A percentile compares a stretch with the other conserved stretches of the same genome.
Conservation (phyloP, 2,797 vertebrate species). For the Lates japonicus region DNA sequence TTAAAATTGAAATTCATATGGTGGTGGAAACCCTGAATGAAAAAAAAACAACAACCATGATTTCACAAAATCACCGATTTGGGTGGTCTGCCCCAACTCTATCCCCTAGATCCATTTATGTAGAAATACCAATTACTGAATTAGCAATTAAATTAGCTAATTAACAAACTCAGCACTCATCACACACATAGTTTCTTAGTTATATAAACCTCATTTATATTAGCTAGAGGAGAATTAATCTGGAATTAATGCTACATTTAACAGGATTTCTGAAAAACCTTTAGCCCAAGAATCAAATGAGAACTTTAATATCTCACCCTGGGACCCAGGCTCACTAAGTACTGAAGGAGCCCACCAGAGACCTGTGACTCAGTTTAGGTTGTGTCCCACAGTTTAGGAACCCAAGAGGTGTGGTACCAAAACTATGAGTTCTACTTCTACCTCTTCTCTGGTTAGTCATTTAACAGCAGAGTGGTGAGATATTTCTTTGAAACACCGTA, state of each 20-base stretch:
- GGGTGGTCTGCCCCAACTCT: constrained; percentile 35
- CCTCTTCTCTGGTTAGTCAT: not conserved
- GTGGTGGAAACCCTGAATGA: constrained; percentile 6
- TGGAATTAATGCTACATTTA: constrained; percentile 57
- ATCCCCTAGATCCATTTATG: constrained; percentile 36
- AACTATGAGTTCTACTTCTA: not conserved
- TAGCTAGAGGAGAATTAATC: constrained; percentile 52
- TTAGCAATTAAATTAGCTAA: constrained; percentile 59
- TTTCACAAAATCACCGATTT: constrained; percentile 28
- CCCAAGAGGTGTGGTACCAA: not conserved
- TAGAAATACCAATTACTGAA: constrained; percentile 54
- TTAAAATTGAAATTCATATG: not conserved
- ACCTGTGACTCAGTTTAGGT: constrained; percentile 13
- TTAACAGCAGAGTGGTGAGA: not conserved
- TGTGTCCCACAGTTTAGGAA: constrained; percentile 11
- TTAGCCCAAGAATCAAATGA: constrained; percentile 53
- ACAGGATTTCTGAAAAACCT: constrained; percentile 64
- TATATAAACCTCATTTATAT: constrained; percentile 58
- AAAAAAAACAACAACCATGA: constrained; percentile 5
- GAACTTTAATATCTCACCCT: constrained; percentile 48
- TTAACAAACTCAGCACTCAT: constrained; percentile 55
- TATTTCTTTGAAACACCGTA: constrained; percentile 2
- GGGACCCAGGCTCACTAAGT: constrained; percentile 49
- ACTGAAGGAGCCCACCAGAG: constrained; percentile 27
- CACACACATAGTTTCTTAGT: constrained; percentile 48